These are phyloP conservation scores for Tenrec ecaudatus DNA, from an alignment of 2,113 vertebrate species.

Conservation along the genomic window DNA sequence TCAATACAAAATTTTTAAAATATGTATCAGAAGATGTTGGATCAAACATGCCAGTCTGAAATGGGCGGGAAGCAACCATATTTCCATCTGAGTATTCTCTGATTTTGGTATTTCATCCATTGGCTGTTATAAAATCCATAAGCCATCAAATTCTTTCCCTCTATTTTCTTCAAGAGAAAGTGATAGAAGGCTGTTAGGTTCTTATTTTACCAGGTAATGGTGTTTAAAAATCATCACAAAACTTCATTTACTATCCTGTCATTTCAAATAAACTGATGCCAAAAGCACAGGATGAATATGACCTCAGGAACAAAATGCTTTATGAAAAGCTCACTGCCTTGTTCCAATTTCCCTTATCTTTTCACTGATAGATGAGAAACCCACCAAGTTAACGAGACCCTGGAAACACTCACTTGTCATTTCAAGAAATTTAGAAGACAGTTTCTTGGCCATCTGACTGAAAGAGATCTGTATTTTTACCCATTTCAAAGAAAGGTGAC, in stretches of 20 bases:
- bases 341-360: conserved; percentile 6
- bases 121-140: neutral
- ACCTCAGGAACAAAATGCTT: neutral
- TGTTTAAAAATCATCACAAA: neutral
- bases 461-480: no score
- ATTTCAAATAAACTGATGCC: neutral
- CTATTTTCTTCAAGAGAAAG: neutral
- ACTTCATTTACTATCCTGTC: neutral
- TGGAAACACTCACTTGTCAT: no score
- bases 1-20: conserved; percentile 20
- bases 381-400: no score
- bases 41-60: neutral
- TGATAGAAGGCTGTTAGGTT: neutral
- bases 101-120: neutral
- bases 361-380: neutral
- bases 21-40: neutral
- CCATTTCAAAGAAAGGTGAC: no score
- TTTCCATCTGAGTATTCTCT: neutral
- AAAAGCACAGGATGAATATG: neutral
- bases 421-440: no score
- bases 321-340: neutral
- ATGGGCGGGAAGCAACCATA: neutral
- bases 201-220: conserved; percentile 5
- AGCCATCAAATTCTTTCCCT: neutral
- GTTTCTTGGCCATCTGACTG: no score